Conservation (phyloP, 2,113 vertebrate species). For the Amazona vittata region DNA sequence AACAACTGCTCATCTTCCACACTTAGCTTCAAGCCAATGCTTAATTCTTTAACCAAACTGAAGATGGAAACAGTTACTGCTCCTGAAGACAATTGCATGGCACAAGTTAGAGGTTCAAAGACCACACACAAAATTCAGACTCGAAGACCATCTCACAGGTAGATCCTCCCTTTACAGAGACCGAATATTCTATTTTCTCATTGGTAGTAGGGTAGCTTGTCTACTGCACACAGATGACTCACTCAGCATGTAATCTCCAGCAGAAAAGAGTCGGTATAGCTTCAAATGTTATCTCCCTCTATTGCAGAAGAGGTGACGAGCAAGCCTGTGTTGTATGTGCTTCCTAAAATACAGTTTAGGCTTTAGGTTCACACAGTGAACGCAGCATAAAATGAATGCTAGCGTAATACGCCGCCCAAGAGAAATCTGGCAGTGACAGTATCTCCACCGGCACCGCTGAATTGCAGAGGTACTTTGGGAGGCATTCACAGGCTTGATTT, state of each 20-base stretch:
- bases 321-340: fast-evolving
- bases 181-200: neutral
- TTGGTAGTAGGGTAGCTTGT: neutral
- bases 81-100: neutral
- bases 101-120: neutral
- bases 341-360: neutral
- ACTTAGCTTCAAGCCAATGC: neutral
- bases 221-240: neutral
- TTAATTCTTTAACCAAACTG: neutral
- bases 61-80: neutral
- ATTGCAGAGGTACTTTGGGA: fast-evolving
- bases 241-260: too few species aligned
- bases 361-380: fast-evolving
- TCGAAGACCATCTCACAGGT: neutral
- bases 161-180: neutral
- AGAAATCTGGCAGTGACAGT: fast-evolving
- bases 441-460: fast-evolving
- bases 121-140: neutral
- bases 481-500: fast-evolving
- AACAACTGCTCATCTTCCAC: neutral
- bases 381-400: fast-evolving
- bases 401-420: fast-evolving
- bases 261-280: neutral
- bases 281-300: neutral
- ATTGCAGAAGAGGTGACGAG: fast-evolving